Evolutionary conservation across 2,888 invertebrate genomes (phyloP), one percentile per base, ranked within the genome.

Genomic region (Orthosia gothica): DNA sequence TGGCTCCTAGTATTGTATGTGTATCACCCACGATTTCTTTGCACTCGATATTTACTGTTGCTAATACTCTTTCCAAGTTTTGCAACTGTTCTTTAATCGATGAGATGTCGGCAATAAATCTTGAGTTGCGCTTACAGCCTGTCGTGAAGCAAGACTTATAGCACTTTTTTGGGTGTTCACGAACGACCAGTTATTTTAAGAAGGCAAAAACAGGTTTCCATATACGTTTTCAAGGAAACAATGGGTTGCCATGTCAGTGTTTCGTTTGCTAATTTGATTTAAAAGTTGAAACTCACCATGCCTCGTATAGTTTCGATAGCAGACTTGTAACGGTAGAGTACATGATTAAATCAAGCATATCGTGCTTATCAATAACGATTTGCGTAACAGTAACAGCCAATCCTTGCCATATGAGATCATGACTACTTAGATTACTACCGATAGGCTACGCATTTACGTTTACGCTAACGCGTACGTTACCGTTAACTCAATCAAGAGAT

Each of bases 401-500:
- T 61, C 59, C 66, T 50, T 50, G 50, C 50, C 57, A 52, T 82
- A 13, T 82, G 82, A 82, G 68, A 78, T 76, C 61, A 67, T 55
- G 52, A 63, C 58, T 63, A 20, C 23, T 47, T 40, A 40, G 52
- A 64, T 76, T 66, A 79, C 83, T 64, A 77, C 71, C 52, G 49
- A 75, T 55, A 62, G 23, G 32, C 4, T 26, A 76, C 40, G 20
- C 61, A n/a, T 73, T 73, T 79, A 83, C 79, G 79, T 78, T 79
- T 78, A 82, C 79, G 62, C 54, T 67, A 67, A 79, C 50, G 54
- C 66, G 63, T 67, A 79, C 59, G 67, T 63, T 78, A 70, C 78
- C 57, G 57, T 70, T 54, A 64, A 79, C 32, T 55, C 66, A 79
- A 67, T 83, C 80, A 67, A 62, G 68, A 65, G 68, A 83, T 80